Base-by-base conservation (phyloP, 92 coral and sea anemone species). In the Isaurus tuberculatus region DNA sequence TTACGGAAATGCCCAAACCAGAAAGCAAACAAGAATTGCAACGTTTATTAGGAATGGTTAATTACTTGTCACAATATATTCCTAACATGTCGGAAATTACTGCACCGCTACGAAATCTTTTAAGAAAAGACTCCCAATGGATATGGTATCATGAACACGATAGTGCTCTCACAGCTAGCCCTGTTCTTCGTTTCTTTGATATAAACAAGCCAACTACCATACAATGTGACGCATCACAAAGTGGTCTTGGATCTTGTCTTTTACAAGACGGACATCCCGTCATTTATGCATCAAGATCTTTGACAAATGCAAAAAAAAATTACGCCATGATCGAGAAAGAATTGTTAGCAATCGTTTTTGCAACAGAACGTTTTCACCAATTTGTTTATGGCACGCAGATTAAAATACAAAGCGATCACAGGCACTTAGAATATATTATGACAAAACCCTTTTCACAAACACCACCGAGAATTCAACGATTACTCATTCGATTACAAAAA, bases 211-310 rank as follows among this genome's bases (percentile, higher is more conserved):
- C 61, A 20, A 68, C 32, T 13, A 82, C 74, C 6, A 63, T 87
- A 19, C 87, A 87, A 72, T 82, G 66, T 13, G 84, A 87, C 57
- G 87, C 91, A 46, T 87, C 90, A 81, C 80, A 80, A 30, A 53
- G 73, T 61, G 86, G 90, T 1, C 17, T 88, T 11, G 87, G 87
- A 4, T 84, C 79, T 14, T 75, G 87, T 65, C 67, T 88, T 9
- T 1, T 87, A 1, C 91, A 88, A 65, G 88, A 83, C 3, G 88
- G 73, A 34, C 85, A 88, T 19, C 88, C 88, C 14, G 85, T 88
- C 10, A 58, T 61, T 25, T 88, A 88, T 58, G 88, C 91, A 49
- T 83, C 87, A 22, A n/a, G 86, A 30, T 40, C 86, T 13, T 67
- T 81, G 37, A 80, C 83, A 20, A 17, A 19, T 16, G 82, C 83